Evolutionary conservation across 2,113 vertebrate species (phyloP), one percentile per base, ranked within the genome.

Genomic region (Neolamprologus longior): DNA sequence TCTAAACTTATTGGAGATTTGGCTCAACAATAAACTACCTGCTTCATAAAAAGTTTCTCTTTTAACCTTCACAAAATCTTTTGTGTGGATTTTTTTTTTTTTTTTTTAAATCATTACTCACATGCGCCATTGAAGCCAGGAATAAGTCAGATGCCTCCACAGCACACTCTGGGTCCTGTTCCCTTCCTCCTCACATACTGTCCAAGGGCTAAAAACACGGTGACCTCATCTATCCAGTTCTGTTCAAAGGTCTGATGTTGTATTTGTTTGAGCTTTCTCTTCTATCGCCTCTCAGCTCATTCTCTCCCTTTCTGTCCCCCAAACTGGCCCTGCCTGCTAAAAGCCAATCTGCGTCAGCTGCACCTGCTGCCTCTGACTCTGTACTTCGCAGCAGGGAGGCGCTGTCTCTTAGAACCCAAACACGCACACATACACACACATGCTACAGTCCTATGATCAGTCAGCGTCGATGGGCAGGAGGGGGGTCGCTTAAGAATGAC

Each of bases 321-420:
- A 86, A 37, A 91, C 85, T 86, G 89, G 86, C 90, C 88, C 91
- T 93, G 89, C 82, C 92, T 86, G 91, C 89, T 92, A 90, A 87
- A 93, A 91, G 89, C 90, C 91, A 28, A 86, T 93, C 89, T 95
- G 94, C 94, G 91, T 95, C 95, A 95, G 94, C 93, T 95, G 95
- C 95, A 96, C 95, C 95, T 96, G 95, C 94, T 94, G 92, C 94
- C 94, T 95, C 93, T 35, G 90, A 94, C 93, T 92, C 88, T 92
- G 83, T 80, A 85, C 86, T 88, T 90, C 92, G 2, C 94, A 92
- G 93, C 92, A 21, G 94, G 95, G 91, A 84, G 95, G 91, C 93
- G 80, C 93, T 88, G 93, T 95, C 85, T 94, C 90, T 86, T 81
- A 88, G 81, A 92, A 88, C 91, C 87, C 87, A 90, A 89, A 91